Evolutionary conservation across 2,113 vertebrate genomes (phyloP).

Genomic region (Gopherus evgoodei): DNA sequence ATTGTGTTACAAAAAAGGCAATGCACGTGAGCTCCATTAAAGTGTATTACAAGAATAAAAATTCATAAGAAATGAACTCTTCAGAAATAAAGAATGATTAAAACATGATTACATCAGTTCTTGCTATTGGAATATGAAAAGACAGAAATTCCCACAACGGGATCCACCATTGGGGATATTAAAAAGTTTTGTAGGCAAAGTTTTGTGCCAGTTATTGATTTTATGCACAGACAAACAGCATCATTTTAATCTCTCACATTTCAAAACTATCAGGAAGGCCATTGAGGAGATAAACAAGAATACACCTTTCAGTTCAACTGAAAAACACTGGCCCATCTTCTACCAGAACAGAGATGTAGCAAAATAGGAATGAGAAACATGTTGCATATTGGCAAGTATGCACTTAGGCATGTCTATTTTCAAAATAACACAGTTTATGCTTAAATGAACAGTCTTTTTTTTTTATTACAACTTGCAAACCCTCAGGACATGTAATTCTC

Average conservation of each 20-base stretch:
- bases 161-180: not conserved
- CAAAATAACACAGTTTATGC: not conserved
- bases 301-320: not conserved
- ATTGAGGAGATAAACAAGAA: not conserved
- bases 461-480: not conserved
- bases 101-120: not conserved
- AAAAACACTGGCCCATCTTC: not conserved
- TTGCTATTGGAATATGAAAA: not conserved
- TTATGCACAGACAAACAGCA: not conserved
- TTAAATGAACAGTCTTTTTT: not conserved
- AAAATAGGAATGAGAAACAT: not conserved
- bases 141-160: not conserved
- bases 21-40: rapidly evolving
- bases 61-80: not conserved
- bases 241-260: not conserved
- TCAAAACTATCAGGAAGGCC: not conserved
- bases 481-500: not conserved
- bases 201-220: not conserved
- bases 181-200: not conserved
- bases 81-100: not conserved
- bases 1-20: not conserved
- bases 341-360: not conserved
- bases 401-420: not conserved
- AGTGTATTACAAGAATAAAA: not conserved
- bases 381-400: rapidly evolving